Conservation (phyloP, 2,888 invertebrate genomes). For the Macaria notata region DNA sequence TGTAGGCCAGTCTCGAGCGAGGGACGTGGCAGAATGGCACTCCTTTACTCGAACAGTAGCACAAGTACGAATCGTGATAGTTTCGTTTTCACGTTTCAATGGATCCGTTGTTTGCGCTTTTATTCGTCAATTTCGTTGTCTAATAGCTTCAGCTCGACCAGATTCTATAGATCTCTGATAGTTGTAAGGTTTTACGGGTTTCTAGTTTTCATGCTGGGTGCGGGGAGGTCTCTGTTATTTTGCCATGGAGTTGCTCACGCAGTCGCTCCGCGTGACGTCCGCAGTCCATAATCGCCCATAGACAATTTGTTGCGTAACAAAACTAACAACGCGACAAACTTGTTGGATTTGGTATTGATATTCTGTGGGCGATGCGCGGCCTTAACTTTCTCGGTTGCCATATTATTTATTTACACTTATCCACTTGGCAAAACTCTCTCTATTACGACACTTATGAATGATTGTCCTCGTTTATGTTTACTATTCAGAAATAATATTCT, state of each 20-base stretch:
- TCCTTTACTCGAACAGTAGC: slow-evolving; percentile 69
- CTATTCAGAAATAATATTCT: too few relatives aligned
- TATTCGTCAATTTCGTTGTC: slow-evolving; percentile 60
- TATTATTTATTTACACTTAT: slow-evolving; percentile 42
- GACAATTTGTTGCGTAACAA: slow-evolving; percentile 68
- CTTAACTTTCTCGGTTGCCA: slow-evolving; percentile 74
- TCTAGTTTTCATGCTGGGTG: slow-evolving; percentile 36
- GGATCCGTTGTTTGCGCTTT: slow-evolving; percentile 60
- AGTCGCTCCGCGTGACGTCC: slow-evolving; percentile 60
- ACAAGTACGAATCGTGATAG: slow-evolving; percentile 70
- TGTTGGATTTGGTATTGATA: slow-evolving; percentile 62
- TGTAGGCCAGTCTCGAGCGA: slow-evolving; percentile 65
- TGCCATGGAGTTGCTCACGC: slow-evolving; percentile 51
- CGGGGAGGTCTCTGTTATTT: slow-evolving; percentile 44
- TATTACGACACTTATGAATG: slow-evolving; percentile 24
- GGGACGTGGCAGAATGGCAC: slow-evolving; percentile 61
- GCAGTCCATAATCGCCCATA: slow-evolving; percentile 58
- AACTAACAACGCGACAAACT: slow-evolving; percentile 50
- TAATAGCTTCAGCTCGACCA: slow-evolving; percentile 54
- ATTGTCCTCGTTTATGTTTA: too few relatives aligned
- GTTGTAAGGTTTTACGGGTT: slow-evolving; percentile 43
- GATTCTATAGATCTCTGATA: slow-evolving; percentile 51
- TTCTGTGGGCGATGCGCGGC: slow-evolving; percentile 57
- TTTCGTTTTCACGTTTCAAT: slow-evolving; percentile 74
- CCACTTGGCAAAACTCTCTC: slow-evolving; percentile 51